Evolutionary conservation across 2,888 invertebrate species (phyloP).

Genomic region (Drosophila bunnanda): DNA sequence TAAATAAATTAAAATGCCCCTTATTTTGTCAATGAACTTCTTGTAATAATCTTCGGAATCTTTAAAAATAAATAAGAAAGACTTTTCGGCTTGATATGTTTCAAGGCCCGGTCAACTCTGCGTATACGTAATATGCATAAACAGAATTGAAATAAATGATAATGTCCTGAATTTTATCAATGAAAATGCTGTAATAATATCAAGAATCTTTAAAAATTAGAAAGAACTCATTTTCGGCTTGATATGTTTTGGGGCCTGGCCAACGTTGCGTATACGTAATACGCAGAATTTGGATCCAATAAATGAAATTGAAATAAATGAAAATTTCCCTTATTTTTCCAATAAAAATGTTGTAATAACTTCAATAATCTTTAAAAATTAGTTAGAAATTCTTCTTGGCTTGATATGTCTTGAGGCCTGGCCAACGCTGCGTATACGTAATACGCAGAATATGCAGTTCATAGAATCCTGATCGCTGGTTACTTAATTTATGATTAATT

Average conservation of each 20-base stretch:
- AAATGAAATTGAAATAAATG: too few species aligned
- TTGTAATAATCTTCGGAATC: neutral
- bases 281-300: too few species aligned
- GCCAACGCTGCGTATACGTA: constrained; percentile 24
- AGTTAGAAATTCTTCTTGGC: too few species aligned
- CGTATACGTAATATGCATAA: too few species aligned
- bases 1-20: neutral
- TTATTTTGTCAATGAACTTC: neutral
- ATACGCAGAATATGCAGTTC: constrained; percentile 9
- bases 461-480: constrained; percentile 20
- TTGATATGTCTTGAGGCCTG: constrained; percentile 6
- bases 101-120: constrained; percentile 3
- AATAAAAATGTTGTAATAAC: too few species aligned
- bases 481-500: constrained; percentile 39
- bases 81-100: constrained; percentile 3
- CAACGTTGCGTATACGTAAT: neutral
- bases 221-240: neutral
- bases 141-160: too few species aligned
- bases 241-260: constrained; percentile 5
- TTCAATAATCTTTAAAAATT: neutral
- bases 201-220: neutral
- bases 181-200: too few species aligned
- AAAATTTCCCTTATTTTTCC: too few species aligned
- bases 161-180: too few species aligned
- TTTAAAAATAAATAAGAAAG: neutral